Evolutionary conservation across 2,113 vertebrate species (phyloP).

Genomic region (Hypocryptadius cinnamomeus): DNA sequence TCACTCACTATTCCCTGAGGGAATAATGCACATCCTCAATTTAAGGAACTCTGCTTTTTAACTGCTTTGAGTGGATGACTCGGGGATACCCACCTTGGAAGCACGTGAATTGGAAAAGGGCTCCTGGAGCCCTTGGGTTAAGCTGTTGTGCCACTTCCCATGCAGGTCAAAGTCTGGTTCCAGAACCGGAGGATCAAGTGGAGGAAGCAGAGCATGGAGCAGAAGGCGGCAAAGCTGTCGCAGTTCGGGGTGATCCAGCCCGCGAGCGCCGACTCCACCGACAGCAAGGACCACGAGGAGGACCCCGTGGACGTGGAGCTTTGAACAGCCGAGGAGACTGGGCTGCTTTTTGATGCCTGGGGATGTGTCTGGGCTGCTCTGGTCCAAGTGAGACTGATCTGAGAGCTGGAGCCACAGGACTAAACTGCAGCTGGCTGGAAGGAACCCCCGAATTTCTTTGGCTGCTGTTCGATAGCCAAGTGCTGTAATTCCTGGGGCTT

Average conservation of each 20-base stretch:
- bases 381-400: background rate
- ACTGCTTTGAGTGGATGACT: too few species aligned
- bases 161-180: constrained; percentile 79
- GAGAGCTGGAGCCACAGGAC: background rate
- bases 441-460: background rate
- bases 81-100: background rate
- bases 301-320: background rate
- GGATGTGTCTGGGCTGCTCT: background rate
- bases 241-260: constrained; percentile 1
- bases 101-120: background rate
- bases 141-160: background rate
- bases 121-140: background rate
- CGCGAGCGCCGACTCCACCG: background rate
- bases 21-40: background rate
- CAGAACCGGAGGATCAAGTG: constrained; percentile 79
- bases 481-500: background rate
- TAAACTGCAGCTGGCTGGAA: background rate
- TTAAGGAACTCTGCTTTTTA: background rate
- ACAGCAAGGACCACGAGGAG: constrained; percentile 18
- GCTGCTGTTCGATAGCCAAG: background rate
- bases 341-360: background rate
- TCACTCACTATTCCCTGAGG: background rate
- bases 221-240: constrained; percentile 57
- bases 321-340: background rate
- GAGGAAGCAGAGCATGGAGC: constrained; percentile 74